phyloP scores from a whole-genome alignment of 2,888 invertebrate species.

The Diarsia dahlii region DNA sequence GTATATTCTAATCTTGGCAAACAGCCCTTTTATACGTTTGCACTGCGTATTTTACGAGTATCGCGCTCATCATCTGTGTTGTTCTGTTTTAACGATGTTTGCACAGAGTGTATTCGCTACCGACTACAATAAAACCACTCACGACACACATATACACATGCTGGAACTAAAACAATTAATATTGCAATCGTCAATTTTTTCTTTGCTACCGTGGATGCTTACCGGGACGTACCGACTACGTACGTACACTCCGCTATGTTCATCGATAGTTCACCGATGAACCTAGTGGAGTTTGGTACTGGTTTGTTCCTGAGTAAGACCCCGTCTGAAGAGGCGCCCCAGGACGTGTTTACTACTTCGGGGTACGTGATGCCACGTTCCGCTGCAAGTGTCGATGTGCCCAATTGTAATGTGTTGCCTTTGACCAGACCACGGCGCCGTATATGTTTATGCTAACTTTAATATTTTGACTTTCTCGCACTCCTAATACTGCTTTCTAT shows the following conservation, averaged over 20 bases:
- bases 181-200: conserved; percentile 84
- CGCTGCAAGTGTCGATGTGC: conserved; percentile 82
- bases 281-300: conserved; percentile 98
- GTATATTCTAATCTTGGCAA: conserved; percentile 36
- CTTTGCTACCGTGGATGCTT: conserved; percentile 88
- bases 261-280: conserved; percentile 95
- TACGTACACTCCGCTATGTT: conserved; percentile 74
- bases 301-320: conserved; percentile 98
- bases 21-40: conserved; percentile 38
- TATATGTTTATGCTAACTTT: conserved; percentile 39
- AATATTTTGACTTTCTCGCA: conserved; percentile 51
- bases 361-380: conserved; percentile 90
- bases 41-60: conserved; percentile 44
- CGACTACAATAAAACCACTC: conserved; percentile 58
- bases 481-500: conserved; percentile 3
- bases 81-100: conserved; percentile 53
- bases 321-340: conserved; percentile 97
- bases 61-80: conserved; percentile 32
- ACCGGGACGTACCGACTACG: conserved; percentile 76
- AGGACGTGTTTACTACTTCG: conserved; percentile 92
- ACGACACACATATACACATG: conserved; percentile 77
- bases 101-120: conserved; percentile 53
- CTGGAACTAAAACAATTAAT: conserved; percentile 76
- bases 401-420: conserved; percentile 82
- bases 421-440: conserved; percentile 73